These are phyloP conservation scores for Sebastes hopkinsi DNA, from an alignment of 2,797 vertebrate species.

Conservation along the genomic window DNA sequence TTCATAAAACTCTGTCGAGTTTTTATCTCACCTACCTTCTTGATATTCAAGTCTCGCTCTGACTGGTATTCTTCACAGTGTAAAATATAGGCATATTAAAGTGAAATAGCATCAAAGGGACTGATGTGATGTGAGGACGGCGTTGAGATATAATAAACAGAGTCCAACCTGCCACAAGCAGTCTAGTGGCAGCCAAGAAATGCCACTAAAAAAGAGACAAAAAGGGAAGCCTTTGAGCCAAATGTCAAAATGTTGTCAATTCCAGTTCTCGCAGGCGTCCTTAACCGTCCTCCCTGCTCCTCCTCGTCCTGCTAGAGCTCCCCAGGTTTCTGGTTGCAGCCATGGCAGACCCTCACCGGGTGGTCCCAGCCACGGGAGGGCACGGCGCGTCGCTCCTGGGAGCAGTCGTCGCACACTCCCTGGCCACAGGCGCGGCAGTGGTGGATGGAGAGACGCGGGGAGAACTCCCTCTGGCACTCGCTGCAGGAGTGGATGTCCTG, in stretches of 20 bases:
- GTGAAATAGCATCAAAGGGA: conserved; percentile 38
- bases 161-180: conserved; percentile 16
- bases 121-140: conserved; percentile 18
- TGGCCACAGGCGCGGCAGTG: conserved; percentile 98
- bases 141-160: conserved; percentile 6
- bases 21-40: not conserved
- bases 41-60: conserved; percentile 40
- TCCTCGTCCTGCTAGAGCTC: conserved; percentile 88
- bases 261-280: conserved; percentile 26
- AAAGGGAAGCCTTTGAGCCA: not conserved
- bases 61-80: conserved; percentile 59
- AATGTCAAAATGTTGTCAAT: conserved; percentile 10
- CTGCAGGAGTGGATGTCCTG: conserved; percentile 94
- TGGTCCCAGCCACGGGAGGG: conserved; percentile 98
- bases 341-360: conserved; percentile 93
- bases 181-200: conserved; percentile 18
- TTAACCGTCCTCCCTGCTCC: not conserved
- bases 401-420: conserved; percentile 96
- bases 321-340: conserved; percentile 94
- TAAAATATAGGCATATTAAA: conserved; percentile 53
- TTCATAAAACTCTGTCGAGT: not conserved
- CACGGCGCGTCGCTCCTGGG: conserved; percentile 90
- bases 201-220: conserved; percentile 1
- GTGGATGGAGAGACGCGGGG: conserved; percentile 93
- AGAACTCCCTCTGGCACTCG: conserved; percentile 93